Evolutionary conservation across 2,113 vertebrate genomes (phyloP).

Genomic region (Sitta europaea): DNA sequence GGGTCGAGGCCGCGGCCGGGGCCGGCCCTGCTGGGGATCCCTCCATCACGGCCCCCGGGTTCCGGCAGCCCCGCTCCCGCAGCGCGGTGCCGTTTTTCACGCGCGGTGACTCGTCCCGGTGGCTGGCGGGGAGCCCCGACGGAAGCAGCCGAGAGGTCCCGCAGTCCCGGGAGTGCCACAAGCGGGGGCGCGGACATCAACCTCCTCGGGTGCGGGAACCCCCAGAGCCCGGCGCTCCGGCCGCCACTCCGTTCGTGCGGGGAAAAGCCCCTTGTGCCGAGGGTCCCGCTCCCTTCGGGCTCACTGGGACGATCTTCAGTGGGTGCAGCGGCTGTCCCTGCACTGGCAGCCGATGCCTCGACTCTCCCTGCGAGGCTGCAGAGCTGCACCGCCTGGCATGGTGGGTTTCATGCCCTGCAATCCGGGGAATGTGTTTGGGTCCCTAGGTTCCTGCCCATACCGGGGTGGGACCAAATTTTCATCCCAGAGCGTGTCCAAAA

Average conservation of each 20-base stretch:
- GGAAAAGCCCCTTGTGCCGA: neutral
- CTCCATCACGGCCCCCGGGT: neutral
- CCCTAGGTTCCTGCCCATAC: rapidly evolving
- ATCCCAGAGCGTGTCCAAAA: neutral
- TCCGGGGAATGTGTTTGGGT: no score
- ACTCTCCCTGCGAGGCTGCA: rapidly evolving
- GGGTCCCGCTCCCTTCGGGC: neutral
- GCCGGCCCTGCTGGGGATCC: neutral
- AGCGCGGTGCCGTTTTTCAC: neutral
- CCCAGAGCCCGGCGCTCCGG: rapidly evolving
- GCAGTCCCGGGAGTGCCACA: neutral
- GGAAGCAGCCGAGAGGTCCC: neutral
- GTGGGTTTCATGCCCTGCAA: neutral
- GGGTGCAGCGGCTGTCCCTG: neutral
- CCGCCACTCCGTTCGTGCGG: rapidly evolving
- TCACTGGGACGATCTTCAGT: rapidly evolving
- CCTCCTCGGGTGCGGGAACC: neutral
- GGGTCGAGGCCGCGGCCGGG: no score
- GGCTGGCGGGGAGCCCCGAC: rapidly evolving
- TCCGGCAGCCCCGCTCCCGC: neutral
- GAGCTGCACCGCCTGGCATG: neutral
- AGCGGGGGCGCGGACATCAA: rapidly evolving
- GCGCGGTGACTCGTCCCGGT: neutral
- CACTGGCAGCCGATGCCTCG: no score
- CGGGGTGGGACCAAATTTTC: rapidly evolving